phyloP scores from a whole-genome alignment of 1,140 invertebrate species.

The Chelonus insularis region DNA sequence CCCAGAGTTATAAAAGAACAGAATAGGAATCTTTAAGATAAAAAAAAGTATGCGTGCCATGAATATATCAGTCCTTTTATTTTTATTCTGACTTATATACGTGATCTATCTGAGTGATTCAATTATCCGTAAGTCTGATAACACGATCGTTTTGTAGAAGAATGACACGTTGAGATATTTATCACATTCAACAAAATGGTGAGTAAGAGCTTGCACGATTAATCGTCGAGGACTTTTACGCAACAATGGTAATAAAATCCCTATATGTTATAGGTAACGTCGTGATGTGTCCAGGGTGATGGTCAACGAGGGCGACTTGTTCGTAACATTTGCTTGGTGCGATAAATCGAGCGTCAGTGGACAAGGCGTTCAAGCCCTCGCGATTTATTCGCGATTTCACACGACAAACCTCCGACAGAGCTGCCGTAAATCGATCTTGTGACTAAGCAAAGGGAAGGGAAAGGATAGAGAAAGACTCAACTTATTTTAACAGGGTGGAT shows the following conservation, averaged over 20 bases:
- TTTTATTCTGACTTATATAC: neutral
- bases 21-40: neutral
- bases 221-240: neutral
- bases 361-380: slow-evolving; percentile 6
- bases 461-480: too few species aligned
- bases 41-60: neutral
- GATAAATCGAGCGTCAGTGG: slow-evolving; percentile 27
- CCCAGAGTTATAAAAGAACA: slow-evolving; percentile 1
- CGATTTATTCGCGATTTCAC: slow-evolving; percentile 30
- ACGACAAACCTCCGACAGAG: slow-evolving; percentile 14
- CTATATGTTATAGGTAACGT: neutral
- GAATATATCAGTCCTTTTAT: too few species aligned
- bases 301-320: neutral
- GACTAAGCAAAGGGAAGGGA: too few species aligned
- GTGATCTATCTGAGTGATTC: neutral
- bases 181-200: neutral
- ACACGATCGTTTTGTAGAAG: neutral
- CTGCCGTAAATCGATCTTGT: slow-evolving; percentile 9
- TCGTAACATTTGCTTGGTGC: slow-evolving; percentile 21
- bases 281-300: slow-evolving; percentile 3
- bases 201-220: neutral
- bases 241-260: slow-evolving; percentile 4
- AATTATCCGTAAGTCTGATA: neutral
- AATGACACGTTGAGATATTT: neutral
- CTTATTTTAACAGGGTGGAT: too few species aligned